Percentiles rank a stretch among this genome's conserved stretches.
phyloP scores from a whole-genome alignment of 1,140 invertebrate genomes.

The Amyelois transitella region DNA sequence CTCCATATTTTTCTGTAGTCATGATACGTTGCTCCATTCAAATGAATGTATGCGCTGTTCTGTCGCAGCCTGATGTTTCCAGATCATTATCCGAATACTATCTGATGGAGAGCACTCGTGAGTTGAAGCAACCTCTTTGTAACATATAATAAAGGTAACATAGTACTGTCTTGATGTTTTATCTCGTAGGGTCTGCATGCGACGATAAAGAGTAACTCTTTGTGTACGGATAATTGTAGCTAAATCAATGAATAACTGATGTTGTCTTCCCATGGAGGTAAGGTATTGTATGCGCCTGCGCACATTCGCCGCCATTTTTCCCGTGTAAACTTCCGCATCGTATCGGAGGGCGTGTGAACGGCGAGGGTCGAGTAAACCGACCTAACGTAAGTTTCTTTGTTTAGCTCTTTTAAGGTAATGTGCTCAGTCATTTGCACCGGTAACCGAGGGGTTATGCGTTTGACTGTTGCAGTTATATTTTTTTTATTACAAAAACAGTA shows the following conservation, averaged over 20 bases:
- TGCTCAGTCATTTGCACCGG: not conserved
- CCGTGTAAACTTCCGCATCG: slow-evolving; percentile 47
- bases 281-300: not conserved
- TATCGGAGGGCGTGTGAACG: slow-evolving; percentile 45
- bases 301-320: slow-evolving; percentile 19
- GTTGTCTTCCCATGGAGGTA: not conserved
- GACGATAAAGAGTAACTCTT: not conserved
- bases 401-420: slow-evolving; percentile 14
- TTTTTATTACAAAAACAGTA: no score
- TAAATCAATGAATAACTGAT: not conserved
- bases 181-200: not conserved
- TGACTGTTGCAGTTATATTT: not conserved
- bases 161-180: not conserved
- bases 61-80: not conserved
- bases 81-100: not conserved
- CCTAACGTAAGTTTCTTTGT: slow-evolving; percentile 57
- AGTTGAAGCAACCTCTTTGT: not conserved
- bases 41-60: not conserved
- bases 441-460: not conserved
- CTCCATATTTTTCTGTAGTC: not conserved
- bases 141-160: not conserved
- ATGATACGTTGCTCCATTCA: not conserved
- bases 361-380: slow-evolving; percentile 45
- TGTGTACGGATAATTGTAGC: not conserved
- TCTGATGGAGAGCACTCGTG: not conserved